A percentile compares a stretch with the other conserved stretches of the same genome.
Evolutionary conservation across 2,113 vertebrate genomes (phyloP).

Genomic region (Seriola dumerili): DNA sequence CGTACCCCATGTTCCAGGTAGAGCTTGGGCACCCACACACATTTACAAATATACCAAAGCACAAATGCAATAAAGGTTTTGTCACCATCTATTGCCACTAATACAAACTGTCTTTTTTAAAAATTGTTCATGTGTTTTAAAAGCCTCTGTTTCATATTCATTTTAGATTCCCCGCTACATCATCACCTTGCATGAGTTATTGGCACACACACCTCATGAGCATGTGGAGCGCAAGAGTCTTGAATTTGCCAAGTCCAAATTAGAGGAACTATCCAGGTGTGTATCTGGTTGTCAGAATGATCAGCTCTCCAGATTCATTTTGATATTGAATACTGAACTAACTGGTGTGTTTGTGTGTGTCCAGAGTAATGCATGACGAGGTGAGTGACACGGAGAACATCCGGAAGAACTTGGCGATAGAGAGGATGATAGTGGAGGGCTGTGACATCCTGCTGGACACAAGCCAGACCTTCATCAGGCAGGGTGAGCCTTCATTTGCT

Average conservation of each 20-base stretch:
- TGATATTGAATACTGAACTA: not conserved
- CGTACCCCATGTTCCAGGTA: slow-evolving; percentile 99
- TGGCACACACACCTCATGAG: slow-evolving; percentile 97
- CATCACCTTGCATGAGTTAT: slow-evolving; percentile 96
- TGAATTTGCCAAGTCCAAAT: slow-evolving; percentile 97
- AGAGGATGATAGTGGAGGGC: slow-evolving; percentile 97
- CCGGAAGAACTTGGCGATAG: slow-evolving; percentile 96
- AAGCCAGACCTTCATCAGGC: slow-evolving; percentile 96
- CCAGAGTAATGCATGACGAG: slow-evolving; percentile 97
- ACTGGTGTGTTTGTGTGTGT: slow-evolving; percentile 18
- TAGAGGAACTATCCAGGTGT: slow-evolving; percentile 96
- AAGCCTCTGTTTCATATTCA: not conserved
- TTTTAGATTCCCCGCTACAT: slow-evolving; percentile 97
- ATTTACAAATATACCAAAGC: not conserved
- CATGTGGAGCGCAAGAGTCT: slow-evolving; percentile 98
- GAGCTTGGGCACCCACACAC: not conserved
- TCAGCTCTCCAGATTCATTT: not conserved
- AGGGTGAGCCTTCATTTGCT: slow-evolving; percentile 86
- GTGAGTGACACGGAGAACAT: slow-evolving; percentile 99
- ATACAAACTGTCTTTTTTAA: not conserved
- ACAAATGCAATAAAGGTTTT: not conserved
- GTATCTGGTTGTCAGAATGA: slow-evolving; percentile 45
- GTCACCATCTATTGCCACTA: not conserved
- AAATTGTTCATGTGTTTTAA: not conserved
- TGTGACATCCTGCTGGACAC: slow-evolving; percentile 97